A percentile compares a stretch with the other conserved stretches of the same genome.
These are phyloP conservation scores for Hemiscyllium ocellatum DNA, from an alignment of 2,113 vertebrate species.

Conservation along the genomic window DNA sequence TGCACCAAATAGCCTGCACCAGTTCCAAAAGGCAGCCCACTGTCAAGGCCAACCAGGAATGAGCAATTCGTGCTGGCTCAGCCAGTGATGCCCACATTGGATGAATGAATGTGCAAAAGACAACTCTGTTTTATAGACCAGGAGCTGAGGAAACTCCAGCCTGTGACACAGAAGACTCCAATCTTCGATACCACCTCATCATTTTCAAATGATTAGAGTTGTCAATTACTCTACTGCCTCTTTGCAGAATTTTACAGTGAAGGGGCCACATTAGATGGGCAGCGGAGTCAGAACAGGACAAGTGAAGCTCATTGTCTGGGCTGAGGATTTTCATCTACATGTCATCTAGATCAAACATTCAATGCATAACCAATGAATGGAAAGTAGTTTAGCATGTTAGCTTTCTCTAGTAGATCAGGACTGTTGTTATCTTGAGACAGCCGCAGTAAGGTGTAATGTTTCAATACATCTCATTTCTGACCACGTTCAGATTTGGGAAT, in stretches of 20 bases:
- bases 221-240: not conserved
- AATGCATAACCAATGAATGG: not conserved
- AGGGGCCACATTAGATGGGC: not conserved
- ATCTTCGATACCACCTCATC: not conserved
- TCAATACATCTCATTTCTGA: not conserved
- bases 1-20: too few species aligned
- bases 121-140: not conserved
- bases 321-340: not conserved
- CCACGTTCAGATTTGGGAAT: too few species aligned
- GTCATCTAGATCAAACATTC: not conserved
- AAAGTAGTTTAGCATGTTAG: not conserved
- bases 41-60: too few species aligned
- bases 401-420: not conserved
- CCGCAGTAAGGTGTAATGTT: not conserved
- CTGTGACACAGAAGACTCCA: not conserved
- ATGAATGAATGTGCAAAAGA: not conserved
- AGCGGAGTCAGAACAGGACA: not conserved
- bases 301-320: not conserved
- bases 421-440: not conserved
- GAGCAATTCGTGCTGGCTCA: too few species aligned
- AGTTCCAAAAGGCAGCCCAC: too few species aligned
- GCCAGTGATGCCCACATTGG: too few species aligned
- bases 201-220: not conserved
- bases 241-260: not conserved
- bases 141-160: not conserved